A percentile compares a stretch with the other conserved stretches of the same genome.
phyloP scores from a whole-genome alignment of 35 echinoderm and acorn worm species.

The Patiria miniata region DNA sequence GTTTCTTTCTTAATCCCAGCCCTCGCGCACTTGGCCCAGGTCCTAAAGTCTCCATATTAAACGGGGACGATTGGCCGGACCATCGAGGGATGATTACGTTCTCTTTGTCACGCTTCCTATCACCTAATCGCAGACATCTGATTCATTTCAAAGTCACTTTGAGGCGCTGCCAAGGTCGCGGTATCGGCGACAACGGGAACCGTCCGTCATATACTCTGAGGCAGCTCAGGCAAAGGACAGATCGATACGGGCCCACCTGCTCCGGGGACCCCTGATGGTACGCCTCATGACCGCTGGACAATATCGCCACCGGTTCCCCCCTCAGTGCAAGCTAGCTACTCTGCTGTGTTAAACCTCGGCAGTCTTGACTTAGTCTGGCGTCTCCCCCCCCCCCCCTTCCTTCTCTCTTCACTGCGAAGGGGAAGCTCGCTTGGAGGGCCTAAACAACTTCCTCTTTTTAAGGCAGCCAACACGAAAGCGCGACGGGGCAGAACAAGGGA shows the following conservation, averaged over 20 bases:
- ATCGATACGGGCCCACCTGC: conserved; percentile 7
- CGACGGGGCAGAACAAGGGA: conserved; percentile 4
- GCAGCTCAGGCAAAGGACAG: background rate
- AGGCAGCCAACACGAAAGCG: conserved; percentile 7
- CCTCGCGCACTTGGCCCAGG: no score
- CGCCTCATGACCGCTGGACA: conserved; percentile 12
- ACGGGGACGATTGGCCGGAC: conserved; percentile 5
- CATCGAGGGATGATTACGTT: conserved; percentile 2
- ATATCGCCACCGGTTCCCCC: conserved; percentile 8
- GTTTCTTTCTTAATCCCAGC: no score
- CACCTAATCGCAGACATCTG: conserved; percentile 26
- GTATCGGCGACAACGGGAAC: background rate
- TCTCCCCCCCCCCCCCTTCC: no score
- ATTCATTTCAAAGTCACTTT: conserved; percentile 19
- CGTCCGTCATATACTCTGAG: background rate
- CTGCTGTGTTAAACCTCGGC: no score
- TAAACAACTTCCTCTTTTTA: background rate
- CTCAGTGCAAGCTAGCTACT: background rate
- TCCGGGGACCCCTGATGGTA: background rate
- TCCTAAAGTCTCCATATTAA: background rate
- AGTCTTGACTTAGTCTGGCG: no score
- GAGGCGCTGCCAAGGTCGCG: conserved; percentile 20
- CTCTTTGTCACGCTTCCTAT: conserved; percentile 13
- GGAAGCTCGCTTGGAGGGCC: conserved; percentile 10
- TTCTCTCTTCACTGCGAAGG: background rate